A percentile compares a stretch with the other conserved stretches of the same genome.
These are phyloP conservation scores for Cheilosia pagana DNA, from an alignment of 2,888 invertebrate species.

Conservation along the genomic window DNA sequence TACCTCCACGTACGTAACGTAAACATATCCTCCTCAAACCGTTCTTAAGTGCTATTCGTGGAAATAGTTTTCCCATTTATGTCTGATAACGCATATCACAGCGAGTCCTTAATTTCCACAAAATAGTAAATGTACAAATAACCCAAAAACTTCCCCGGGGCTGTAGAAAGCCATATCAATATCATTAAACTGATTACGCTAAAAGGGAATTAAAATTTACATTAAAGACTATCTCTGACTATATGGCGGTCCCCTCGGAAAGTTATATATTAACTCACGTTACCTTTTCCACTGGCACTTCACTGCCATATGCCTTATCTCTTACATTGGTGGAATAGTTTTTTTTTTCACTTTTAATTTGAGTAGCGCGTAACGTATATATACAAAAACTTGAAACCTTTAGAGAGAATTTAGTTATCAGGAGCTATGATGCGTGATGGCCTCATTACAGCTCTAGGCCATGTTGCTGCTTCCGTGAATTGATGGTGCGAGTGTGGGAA, in stretches of 20 bases:
- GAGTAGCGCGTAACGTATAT: slow-evolving; percentile 38
- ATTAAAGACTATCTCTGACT: slow-evolving; percentile 44
- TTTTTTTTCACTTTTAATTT: slow-evolving; percentile 57
- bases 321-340: slow-evolving; percentile 63
- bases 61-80: slow-evolving; percentile 53
- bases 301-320: slow-evolving; percentile 20
- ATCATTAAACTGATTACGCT: slow-evolving; percentile 69
- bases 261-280: slow-evolving; percentile 5
- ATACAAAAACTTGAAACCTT: slow-evolving; percentile 35
- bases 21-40: slow-evolving; percentile 1
- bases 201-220: slow-evolving; percentile 65
- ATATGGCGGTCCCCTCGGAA: slow-evolving; percentile 4
- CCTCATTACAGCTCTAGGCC: slow-evolving; percentile 59
- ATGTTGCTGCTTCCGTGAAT: slow-evolving; percentile 15
- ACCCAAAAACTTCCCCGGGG: slow-evolving; percentile 36
- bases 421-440: slow-evolving; percentile 63
- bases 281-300: slow-evolving; percentile 36
- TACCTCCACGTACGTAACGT: not conserved
- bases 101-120: slow-evolving; percentile 1
- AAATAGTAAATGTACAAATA: slow-evolving; percentile 23
- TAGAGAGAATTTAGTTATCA: slow-evolving; percentile 49
- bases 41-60: slow-evolving; percentile 1
- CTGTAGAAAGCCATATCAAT: slow-evolving; percentile 63
- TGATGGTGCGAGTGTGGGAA: not conserved
- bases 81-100: slow-evolving; percentile 14